These are phyloP conservation scores for Borostomias antarcticus DNA, from an alignment of 2,797 vertebrate species.

Conservation along the genomic window DNA sequence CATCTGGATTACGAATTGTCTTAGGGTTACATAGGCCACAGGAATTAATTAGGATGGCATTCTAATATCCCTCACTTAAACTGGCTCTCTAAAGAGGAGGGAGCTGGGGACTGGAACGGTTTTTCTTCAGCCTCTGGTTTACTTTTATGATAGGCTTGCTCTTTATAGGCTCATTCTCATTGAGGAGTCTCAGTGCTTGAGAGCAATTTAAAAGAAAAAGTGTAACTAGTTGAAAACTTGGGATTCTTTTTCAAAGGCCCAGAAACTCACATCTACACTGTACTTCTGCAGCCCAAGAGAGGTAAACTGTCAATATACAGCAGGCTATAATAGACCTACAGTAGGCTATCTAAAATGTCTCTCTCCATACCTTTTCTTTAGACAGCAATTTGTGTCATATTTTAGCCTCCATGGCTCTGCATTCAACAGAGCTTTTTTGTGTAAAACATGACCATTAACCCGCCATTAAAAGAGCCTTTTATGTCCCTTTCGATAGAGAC, in stretches of 20 bases:
- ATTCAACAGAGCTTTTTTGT: conserved; percentile 35
- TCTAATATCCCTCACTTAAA: conserved; percentile 79
- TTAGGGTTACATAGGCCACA: conserved; percentile 84
- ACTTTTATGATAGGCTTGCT: conserved; percentile 48
- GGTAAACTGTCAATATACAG: background rate
- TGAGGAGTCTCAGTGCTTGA: conserved; percentile 46
- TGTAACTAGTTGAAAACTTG: conserved; percentile 31
- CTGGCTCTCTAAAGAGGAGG: conserved; percentile 57
- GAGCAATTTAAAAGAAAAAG: conserved; percentile 41
- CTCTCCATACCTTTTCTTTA: background rate
- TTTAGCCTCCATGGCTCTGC: conserved; percentile 31
- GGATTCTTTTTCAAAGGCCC: conserved; percentile 25
- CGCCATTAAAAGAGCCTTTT: conserved; percentile 46
- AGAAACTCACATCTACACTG: conserved; percentile 16
- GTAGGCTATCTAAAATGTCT: background rate
- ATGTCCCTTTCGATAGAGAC: conserved; percentile 38
- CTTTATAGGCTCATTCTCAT: too few relatives aligned
- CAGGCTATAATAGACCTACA: too few relatives aligned
- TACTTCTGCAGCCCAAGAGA: background rate
- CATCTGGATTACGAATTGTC: conserved; percentile 89
- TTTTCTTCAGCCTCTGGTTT: conserved; percentile 39
- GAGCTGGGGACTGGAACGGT: conserved; percentile 44
- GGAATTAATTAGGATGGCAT: conserved; percentile 92
- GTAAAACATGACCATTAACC: conserved; percentile 56
- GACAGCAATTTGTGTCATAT: background rate